These are phyloP conservation scores for Smutsia temminckii DNA, from an alignment of 2,797 vertebrate genomes.

Conservation along the genomic window DNA sequence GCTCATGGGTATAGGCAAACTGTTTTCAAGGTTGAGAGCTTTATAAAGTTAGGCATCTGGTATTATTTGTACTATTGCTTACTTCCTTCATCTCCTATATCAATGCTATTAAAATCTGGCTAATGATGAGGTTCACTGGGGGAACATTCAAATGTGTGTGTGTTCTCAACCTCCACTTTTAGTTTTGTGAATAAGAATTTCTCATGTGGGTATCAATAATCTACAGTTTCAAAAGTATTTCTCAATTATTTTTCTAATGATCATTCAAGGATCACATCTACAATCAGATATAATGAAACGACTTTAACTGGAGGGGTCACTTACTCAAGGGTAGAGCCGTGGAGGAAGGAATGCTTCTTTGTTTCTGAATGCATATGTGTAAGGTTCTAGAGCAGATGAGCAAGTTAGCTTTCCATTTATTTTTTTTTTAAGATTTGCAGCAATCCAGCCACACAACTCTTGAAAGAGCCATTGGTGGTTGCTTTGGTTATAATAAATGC, in stretches of 20 bases:
- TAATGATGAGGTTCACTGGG: not conserved
- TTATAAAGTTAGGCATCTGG: not conserved
- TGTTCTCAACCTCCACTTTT: not conserved
- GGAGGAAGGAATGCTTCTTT: not conserved
- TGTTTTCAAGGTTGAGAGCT: not conserved
- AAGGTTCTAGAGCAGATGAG: not conserved
- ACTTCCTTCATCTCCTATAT: not conserved
- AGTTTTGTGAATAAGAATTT: not conserved
- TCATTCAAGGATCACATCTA: not conserved
- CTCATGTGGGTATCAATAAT: not conserved
- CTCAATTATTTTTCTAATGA: not conserved
- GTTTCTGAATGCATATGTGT: not conserved
- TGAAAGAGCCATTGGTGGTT: not conserved
- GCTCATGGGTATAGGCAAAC: not conserved
- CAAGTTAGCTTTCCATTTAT: not conserved
- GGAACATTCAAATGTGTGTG: not conserved
- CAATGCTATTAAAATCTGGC: not conserved
- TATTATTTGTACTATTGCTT: not conserved
- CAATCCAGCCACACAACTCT: not conserved
- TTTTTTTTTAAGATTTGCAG: not conserved
- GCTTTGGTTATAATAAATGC: not conserved
- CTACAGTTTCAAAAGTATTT: not conserved
- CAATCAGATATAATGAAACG: not conserved
- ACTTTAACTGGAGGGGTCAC: not conserved
- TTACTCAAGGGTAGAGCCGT: not conserved